Evolutionary conservation across 2,797 vertebrate genomes (phyloP), one percentile per base, ranked within the genome.

Genomic region (Acanthiza pusilla): DNA sequence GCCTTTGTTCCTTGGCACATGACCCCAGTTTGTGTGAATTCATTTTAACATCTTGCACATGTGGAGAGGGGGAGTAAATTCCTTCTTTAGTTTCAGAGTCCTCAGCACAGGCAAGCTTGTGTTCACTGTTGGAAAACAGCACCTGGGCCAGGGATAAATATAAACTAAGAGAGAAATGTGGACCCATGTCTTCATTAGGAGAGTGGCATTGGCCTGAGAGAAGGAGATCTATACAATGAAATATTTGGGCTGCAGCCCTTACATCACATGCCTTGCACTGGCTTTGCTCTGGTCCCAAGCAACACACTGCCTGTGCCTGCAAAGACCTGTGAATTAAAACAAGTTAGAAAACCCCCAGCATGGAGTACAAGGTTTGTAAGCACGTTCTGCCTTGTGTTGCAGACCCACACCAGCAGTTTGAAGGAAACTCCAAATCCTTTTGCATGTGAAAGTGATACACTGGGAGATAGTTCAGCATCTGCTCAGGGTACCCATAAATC

Each of bases 111-210:
- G 62, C 2, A 13, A 55, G 45, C 38, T 81, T 21, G 88, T 81
- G 43, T 61, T 91, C 0, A 0, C 32, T 87, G 47, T 38, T 88
- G 38, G 50, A 58, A 74, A 68, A 63, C 6, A 13, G 11, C 62
- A 84, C 70, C 55, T 91, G 63, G 34, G 61, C 23, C 23, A 25
- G 58, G 61, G 61, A 84, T 93, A 94, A 93, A 95, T 92, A 76
- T 53, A 88, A 60, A 54, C 12, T 4, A 3, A 20, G 19, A 81
- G 83, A 65, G 70, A 58, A 92, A 54, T 36, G 13, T 43, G 21
- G 2, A 8, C 34, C 32, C 2, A 4, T 14, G 13, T 47, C 60
- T 5, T 5, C 42, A 3, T 40, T 66, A 27, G 57, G 22, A 5
- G 1, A 79, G 19, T 57, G 51, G 9, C 38, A 26, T 21, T 68